Conservation (phyloP, 2,797 vertebrate species). For the Orestias chungarensis region DNA sequence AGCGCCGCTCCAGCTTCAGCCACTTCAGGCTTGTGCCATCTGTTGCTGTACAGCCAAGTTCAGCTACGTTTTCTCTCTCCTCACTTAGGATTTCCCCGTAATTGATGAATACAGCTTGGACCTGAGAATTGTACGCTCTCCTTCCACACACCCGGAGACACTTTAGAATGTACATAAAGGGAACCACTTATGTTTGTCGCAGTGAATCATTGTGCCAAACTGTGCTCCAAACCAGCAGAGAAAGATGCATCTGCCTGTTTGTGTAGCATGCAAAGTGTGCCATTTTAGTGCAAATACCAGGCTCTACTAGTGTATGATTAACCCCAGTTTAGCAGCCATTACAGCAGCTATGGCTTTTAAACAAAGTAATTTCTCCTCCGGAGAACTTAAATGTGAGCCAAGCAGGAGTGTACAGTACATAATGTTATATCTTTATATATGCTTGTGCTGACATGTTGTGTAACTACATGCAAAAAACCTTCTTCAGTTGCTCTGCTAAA, state of each 20-base stretch:
- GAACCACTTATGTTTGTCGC: constrained; percentile 23
- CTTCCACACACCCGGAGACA: constrained; percentile 22
- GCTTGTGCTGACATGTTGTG: constrained; percentile 49
- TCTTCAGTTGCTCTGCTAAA: constrained; percentile 40
- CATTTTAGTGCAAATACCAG: constrained; percentile 3
- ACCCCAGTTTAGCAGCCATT: constrained; percentile 24
- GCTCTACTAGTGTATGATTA: constrained; percentile 33
- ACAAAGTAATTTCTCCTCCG: constrained; percentile 11
- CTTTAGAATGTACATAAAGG: constrained; percentile 51
- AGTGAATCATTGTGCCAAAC: constrained; percentile 22
- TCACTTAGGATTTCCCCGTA: constrained; percentile 1
- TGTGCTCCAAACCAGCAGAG: constrained; percentile 42
- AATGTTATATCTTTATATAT: constrained; percentile 35
- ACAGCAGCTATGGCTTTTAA: constrained; percentile 17
- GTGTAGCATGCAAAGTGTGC: constrained; percentile 19
- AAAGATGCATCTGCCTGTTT: constrained; percentile 37
- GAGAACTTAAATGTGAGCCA: constrained; percentile 26
- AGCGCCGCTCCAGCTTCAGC: not conserved
- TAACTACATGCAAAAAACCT: constrained; percentile 54
- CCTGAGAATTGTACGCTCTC: constrained; percentile 1
- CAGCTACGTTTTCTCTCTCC: not conserved
- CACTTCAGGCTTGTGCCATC: not conserved
- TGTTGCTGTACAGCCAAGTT: not conserved
- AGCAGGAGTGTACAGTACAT: constrained; percentile 44
- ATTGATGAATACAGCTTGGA: not conserved